Evolutionary conservation across 2,113 vertebrate genomes (phyloP).

Genomic region (Urocolius indicus): DNA sequence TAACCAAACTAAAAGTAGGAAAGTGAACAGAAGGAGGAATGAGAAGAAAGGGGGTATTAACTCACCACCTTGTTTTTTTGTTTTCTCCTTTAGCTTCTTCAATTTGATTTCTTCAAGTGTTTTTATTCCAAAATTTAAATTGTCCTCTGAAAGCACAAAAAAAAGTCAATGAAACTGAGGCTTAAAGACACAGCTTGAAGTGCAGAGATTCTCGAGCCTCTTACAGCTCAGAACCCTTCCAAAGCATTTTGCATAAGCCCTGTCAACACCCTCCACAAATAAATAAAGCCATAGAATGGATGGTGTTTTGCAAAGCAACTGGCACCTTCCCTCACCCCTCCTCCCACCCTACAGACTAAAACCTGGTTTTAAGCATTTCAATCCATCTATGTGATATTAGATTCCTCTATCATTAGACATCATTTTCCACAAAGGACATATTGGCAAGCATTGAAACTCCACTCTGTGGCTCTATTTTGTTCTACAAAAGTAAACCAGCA

Average conservation of each 20-base stretch:
- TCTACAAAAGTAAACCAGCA: neutral
- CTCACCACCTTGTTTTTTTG: constrained; percentile 83
- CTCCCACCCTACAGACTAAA: neutral
- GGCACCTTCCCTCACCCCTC: neutral
- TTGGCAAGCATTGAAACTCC: neutral
- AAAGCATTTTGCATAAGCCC: neutral
- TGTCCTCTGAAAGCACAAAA: constrained; percentile 75
- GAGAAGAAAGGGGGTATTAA: neutral
- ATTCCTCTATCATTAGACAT: neutral
- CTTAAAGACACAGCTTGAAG: neutral
- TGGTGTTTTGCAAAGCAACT: neutral
- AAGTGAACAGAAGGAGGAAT: neutral
- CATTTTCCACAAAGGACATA: neutral
- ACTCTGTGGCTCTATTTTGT: neutral
- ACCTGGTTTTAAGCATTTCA: neutral
- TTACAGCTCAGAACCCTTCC: neutral
- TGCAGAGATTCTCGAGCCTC: neutral
- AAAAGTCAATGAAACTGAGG: neutral
- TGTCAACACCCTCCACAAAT: neutral
- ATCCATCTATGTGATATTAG: neutral
- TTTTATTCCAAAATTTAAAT: constrained; percentile 90
- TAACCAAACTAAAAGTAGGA: neutral
- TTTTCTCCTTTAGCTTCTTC: constrained; percentile 89
- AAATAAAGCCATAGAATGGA: fast-evolving
- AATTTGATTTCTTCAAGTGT: constrained; percentile 92